These are phyloP conservation scores for Leptopilina drosophilae DNA, from an alignment of 2,888 invertebrate genomes.

Conservation along the genomic window DNA sequence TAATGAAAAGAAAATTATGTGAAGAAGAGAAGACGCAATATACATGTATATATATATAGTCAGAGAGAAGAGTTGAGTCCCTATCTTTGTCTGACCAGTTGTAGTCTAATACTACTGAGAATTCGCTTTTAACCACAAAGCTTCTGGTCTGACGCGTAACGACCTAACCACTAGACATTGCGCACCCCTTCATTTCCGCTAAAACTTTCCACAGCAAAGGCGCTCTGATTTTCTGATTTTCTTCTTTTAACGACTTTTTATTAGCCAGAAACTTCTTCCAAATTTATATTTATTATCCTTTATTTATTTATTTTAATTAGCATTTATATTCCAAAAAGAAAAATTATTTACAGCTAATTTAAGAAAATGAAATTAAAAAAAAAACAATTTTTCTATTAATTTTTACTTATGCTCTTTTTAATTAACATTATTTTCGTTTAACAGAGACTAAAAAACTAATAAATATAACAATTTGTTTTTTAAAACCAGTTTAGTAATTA, in stretches of 20 bases:
- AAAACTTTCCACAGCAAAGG: constrained; percentile 26
- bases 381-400: too few species aligned
- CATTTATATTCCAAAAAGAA: too few species aligned
- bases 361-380: too few species aligned
- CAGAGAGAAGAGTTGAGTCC: background rate
- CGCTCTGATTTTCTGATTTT: constrained; percentile 15
- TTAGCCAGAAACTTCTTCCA: background rate
- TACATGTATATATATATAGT: background rate
- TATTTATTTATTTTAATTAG: too few species aligned
- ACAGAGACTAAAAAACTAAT: too few species aligned
- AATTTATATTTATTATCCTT: too few species aligned
- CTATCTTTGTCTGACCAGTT: constrained; percentile 43
- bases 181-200: constrained; percentile 27
- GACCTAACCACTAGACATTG: constrained; percentile 37
- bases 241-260: constrained; percentile 2
- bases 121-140: constrained; percentile 44
- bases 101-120: constrained; percentile 47
- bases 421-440: too few species aligned
- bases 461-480: too few species aligned
- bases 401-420: too few species aligned
- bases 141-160: constrained; percentile 47
- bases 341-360: too few species aligned
- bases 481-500: too few species aligned
- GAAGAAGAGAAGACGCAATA: background rate
- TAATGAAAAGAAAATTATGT: too few species aligned